Evolutionary conservation across 2,797 vertebrate genomes (phyloP).

Genomic region (Arrhamphus sclerolepis): DNA sequence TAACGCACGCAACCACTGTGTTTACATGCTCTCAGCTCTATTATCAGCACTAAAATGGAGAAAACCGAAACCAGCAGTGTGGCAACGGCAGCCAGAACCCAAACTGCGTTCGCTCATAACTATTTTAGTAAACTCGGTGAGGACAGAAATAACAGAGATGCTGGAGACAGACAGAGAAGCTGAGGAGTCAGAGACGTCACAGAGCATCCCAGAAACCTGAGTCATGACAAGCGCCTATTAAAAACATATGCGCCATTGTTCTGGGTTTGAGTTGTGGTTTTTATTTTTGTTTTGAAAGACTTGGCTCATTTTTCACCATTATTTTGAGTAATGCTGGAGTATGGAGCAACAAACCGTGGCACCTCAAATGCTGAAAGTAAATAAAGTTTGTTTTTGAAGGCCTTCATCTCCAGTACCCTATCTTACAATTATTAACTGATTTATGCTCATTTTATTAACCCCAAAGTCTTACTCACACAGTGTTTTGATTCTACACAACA

Average conservation of each 20-base stretch:
- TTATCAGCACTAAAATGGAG: constrained; percentile 29
- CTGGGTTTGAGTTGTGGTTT: constrained; percentile 1
- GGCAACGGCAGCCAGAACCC: constrained; percentile 9
- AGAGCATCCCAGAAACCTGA: background rate
- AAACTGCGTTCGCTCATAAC: background rate
- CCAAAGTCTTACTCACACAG: background rate
- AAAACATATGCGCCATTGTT: background rate
- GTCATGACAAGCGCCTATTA: background rate
- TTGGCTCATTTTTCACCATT: background rate
- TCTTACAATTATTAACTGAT: background rate
- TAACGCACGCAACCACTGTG: constrained; percentile 49
- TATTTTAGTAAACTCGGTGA: background rate
- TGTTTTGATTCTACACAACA: too few relatives aligned
- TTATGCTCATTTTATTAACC: background rate
- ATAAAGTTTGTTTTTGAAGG: too few relatives aligned
- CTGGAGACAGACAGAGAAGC: background rate
- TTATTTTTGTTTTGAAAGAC: constrained; percentile 1
- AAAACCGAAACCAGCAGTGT: constrained; percentile 28
- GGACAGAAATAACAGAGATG: background rate
- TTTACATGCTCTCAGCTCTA: constrained; percentile 13
- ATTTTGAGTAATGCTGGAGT: too few relatives aligned
- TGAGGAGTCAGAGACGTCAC: background rate
- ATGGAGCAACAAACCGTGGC: too few relatives aligned
- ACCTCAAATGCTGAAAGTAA: too few relatives aligned
- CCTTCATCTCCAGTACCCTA: too few relatives aligned